A percentile compares a stretch with the other conserved stretches of the same genome.
phyloP scores from a whole-genome alignment of 2,888 invertebrate species.

The Agrochola macilenta region DNA sequence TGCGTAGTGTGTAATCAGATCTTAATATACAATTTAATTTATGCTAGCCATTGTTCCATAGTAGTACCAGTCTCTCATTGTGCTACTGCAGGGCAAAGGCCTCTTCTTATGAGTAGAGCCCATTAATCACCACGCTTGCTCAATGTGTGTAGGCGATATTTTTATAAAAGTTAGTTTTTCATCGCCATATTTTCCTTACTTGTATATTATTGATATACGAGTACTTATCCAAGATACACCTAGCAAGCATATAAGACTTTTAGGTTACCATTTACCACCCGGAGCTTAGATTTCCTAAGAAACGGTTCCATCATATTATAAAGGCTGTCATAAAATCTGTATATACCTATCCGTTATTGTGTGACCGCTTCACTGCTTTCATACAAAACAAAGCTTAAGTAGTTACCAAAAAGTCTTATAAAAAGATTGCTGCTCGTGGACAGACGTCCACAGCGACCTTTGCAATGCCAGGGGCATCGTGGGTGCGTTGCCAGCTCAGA shows the following conservation, averaged over 20 bases:
- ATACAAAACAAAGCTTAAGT: background rate
- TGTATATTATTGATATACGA: too few relatives aligned
- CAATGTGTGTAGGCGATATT: background rate
- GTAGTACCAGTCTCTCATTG: background rate
- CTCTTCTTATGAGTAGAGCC: background rate
- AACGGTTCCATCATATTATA: background rate
- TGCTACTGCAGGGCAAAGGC: background rate
- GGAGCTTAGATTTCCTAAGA: background rate
- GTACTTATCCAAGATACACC: background rate
- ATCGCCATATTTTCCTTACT: background rate
- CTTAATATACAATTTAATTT: background rate
- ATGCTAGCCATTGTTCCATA: background rate
- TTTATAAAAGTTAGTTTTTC: background rate
- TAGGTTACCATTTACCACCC: background rate
- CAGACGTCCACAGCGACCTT: background rate
- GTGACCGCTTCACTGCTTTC: background rate
- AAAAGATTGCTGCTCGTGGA: background rate
- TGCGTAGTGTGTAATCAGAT: too few relatives aligned
- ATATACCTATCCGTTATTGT: too few relatives aligned
- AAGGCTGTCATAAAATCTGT: background rate
- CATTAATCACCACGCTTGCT: constrained; percentile 1
- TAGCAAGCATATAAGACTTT: too few relatives aligned
- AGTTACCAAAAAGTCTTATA: too few relatives aligned
- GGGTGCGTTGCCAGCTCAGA: background rate
- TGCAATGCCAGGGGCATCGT: too few relatives aligned